These are phyloP conservation scores for Tipula helvola DNA, from an alignment of 2,888 invertebrate genomes.

Conservation along the genomic window DNA sequence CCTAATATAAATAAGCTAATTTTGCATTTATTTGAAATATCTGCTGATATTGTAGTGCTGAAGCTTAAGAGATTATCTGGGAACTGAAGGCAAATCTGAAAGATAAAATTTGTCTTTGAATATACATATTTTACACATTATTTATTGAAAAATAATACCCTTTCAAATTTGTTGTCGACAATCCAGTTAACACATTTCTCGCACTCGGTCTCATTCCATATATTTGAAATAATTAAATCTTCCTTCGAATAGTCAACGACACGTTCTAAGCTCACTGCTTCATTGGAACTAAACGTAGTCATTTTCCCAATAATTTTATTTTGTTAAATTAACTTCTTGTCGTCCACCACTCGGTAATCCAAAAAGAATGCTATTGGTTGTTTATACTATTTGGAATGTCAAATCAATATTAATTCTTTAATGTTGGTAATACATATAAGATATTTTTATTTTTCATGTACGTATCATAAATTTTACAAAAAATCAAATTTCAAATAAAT, in stretches of 20 bases:
- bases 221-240: conserved; percentile 22
- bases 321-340: conserved; percentile 7
- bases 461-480: background rate
- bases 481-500: conserved; percentile 13
- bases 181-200: conserved; percentile 49
- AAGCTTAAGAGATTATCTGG: conserved; percentile 66
- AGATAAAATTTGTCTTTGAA: conserved; percentile 11
- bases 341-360: background rate
- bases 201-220: conserved; percentile 30
- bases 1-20: conserved; percentile 66
- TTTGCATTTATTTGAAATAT: conserved; percentile 36
- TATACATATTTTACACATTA: background rate
- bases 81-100: conserved; percentile 80
- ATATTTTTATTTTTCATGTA: background rate
- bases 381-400: background rate
- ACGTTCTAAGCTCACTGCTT: conserved; percentile 27
- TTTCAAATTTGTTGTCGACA: conserved; percentile 45
- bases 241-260: conserved; percentile 21
- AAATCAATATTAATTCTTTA: background rate
- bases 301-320: conserved; percentile 13
- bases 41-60: conserved; percentile 53
- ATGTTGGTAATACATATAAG: background rate
- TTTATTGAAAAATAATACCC: conserved; percentile 36
- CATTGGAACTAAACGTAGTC: conserved; percentile 28
- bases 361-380: background rate